Evolutionary conservation across 2,797 vertebrate species (phyloP), one percentile per base, ranked within the genome.

Genomic region (Hoplostethus atlanticus): DNA sequence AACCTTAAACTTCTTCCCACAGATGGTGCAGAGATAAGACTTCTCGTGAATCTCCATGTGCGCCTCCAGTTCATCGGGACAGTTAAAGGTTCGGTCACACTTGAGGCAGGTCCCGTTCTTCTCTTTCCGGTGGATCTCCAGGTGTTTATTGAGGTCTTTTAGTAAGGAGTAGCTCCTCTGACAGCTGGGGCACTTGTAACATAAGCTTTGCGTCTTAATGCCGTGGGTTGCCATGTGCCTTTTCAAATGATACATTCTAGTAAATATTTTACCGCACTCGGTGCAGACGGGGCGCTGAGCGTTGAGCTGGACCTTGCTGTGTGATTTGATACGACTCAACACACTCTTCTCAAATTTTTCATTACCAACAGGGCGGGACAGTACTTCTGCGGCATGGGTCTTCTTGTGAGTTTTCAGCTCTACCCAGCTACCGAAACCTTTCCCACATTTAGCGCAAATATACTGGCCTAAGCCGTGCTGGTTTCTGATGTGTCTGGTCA

Each of bases 1-100:
- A 0, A 91, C 83, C 72, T 93, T 93, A 21, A 93, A 93, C 66
- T 82, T 90, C 75, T 88, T 91, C 16, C 85, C 89, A 25, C 92
- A 93, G 6, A 61, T 85, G 55, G n/a, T 55, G 78, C 92, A 93
- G 65, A 71, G 0, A 28, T 87, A 91, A 0, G 76, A 79, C 69
- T 79, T 89, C 0, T 83, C 73, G 17, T 91, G 91, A 30, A 79
- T 73, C 2, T 25, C 75, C 87, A 90, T 81, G 83, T 92, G 92
- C 1, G 68, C 40, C 67, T 89, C 81, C 40, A 93, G 84, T 1
- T 88, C 92, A 38, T 87, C 88, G 0, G 76, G 68, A 17, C 71
- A 80, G 30, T 25, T 11, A 12, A 92, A 93, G 34, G 28, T 81
- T 53, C 76, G 46, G 0, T 90, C 71, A 40, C 92, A 93, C 55